These are phyloP conservation scores for Talpa occidentalis DNA, from an alignment of 2,113 vertebrate species.

Conservation along the genomic window DNA sequence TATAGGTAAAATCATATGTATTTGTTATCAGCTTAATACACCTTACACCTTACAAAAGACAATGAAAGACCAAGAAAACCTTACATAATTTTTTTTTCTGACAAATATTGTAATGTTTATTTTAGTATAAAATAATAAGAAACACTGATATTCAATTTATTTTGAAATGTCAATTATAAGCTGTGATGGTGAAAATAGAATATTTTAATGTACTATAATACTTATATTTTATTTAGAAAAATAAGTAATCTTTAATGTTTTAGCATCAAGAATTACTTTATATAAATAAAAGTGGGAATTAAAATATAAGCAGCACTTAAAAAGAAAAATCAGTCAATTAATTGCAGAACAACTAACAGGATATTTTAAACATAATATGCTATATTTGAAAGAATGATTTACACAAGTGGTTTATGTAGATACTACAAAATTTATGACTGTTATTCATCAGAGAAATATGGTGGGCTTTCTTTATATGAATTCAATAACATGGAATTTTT, in stretches of 20 bases:
- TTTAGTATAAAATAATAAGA: neutral
- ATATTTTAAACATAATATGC: neutral
- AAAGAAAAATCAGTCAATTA: slow-evolving; percentile 46
- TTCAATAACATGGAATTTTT: neutral
- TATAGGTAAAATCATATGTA: too few species aligned
- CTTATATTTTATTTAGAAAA: slow-evolving; percentile 67
- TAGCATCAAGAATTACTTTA: neutral
- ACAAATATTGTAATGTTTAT: slow-evolving; percentile 52
- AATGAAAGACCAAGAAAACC: neutral
- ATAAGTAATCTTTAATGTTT: slow-evolving; percentile 47
- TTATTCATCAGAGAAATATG: slow-evolving; percentile 60
- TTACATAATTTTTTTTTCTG: too few species aligned
- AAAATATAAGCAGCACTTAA: neutral
- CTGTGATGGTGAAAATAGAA: slow-evolving; percentile 7
- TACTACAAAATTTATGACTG: neutral
- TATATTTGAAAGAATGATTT: slow-evolving; percentile 54
- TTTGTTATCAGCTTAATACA: too few species aligned
- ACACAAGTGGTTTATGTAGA: slow-evolving; percentile 15
- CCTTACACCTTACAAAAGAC: neutral
- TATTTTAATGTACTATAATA: neutral
- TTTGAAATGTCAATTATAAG: slow-evolving; percentile 48
- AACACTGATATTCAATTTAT: neutral
- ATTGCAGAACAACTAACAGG: neutral
- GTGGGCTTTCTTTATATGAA: slow-evolving; percentile 25
- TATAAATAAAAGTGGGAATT: slow-evolving; percentile 30